Conservation (phyloP, 1,140 invertebrate genomes). For the Protaetia brevitarsis region DNA sequence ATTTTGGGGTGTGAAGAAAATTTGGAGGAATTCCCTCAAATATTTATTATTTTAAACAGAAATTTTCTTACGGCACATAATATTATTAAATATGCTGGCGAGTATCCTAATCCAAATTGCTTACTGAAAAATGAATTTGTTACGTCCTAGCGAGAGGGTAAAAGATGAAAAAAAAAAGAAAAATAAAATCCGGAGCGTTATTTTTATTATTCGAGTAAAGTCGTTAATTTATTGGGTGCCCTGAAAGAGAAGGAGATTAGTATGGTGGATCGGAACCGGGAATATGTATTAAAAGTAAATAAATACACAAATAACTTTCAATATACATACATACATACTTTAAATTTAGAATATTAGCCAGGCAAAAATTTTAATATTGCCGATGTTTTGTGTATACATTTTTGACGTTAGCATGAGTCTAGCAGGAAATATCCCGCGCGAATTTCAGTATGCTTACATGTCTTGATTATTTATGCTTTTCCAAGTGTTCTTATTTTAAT, state of each 20-base stretch:
- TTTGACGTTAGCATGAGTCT: not conserved
- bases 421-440: not conserved
- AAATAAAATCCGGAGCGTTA: conserved; percentile 1
- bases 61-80: conserved; percentile 1
- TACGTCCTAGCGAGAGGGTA: not conserved
- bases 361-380: conserved; percentile 14
- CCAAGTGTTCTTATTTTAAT: no score
- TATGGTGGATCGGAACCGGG: conserved; percentile 1
- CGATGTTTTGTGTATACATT: not conserved
- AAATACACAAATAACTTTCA: conserved; percentile 14
- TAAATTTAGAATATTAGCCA: conserved; percentile 16
- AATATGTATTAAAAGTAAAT: conserved; percentile 14
- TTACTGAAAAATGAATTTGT: not conserved
- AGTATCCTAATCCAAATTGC: not conserved
- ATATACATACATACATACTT: conserved; percentile 16
- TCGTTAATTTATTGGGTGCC: not conserved
- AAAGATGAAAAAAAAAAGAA: not conserved
- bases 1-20: no score
- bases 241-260: not conserved
- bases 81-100: not conserved
- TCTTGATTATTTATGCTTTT: no score
- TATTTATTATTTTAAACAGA: not conserved
- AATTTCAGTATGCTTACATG: not conserved
- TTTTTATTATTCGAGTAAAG: conserved; percentile 2
- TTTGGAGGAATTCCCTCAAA: no score